These are phyloP conservation scores for Arctopsyche grandis DNA, from an alignment of 1,140 invertebrate species.

Conservation along the genomic window DNA sequence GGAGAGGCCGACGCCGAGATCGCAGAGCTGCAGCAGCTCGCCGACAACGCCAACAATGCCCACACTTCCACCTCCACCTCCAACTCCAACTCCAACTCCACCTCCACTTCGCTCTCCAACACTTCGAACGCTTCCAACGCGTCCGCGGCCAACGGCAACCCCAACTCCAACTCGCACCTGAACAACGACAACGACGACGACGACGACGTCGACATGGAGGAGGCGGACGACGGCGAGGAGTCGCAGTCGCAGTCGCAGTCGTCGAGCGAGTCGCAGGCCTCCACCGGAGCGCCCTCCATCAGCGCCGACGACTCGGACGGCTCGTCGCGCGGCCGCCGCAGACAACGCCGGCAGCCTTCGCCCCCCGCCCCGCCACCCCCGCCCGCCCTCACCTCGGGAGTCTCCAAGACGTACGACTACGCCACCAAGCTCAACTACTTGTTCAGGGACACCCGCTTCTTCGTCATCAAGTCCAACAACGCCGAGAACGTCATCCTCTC, in stretches of 20 bases:
- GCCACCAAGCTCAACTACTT: slow-evolving; percentile 92
- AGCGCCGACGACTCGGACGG: background rate
- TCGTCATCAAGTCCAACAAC: slow-evolving; percentile 98
- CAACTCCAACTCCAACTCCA: no score
- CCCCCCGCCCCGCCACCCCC: slow-evolving; percentile 59
- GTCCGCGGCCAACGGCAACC: background rate
- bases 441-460: slow-evolving; percentile 94
- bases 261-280: background rate
- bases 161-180: no score
- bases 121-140: background rate
- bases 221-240: background rate
- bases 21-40: slow-evolving; percentile 74
- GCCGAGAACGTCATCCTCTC: slow-evolving; percentile 95
- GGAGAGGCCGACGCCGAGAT: slow-evolving; percentile 78
- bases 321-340: slow-evolving; percentile 64
- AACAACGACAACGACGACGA: background rate
- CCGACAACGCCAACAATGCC: slow-evolving; percentile 71
- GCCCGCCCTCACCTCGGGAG: slow-evolving; percentile 57
- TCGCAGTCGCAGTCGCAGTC: background rate
- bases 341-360: slow-evolving; percentile 65
- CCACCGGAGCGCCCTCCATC: background rate
- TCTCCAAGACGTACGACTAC: slow-evolving; percentile 82
- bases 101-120: no score
- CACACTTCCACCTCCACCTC: slow-evolving; percentile 60
- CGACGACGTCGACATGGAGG: slow-evolving; percentile 60